These are phyloP conservation scores for Corythaixoides concolor DNA, from an alignment of 2,113 vertebrate species.

Conservation along the genomic window DNA sequence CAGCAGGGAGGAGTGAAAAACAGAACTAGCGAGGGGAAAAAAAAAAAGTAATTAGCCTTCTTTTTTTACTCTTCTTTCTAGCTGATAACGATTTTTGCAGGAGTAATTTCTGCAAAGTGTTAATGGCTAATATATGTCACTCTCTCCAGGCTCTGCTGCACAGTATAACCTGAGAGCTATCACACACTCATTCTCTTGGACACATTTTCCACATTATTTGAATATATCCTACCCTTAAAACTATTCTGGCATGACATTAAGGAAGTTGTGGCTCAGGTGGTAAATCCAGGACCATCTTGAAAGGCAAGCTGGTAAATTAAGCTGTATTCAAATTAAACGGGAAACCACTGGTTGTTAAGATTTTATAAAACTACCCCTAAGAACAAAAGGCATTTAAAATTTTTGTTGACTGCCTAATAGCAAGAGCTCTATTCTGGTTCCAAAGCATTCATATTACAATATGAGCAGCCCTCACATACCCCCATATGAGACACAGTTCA, in stretches of 20 bases:
- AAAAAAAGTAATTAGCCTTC: background rate
- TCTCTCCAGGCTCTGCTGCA: background rate
- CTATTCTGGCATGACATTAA: slow-evolving; percentile 39
- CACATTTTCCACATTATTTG: slow-evolving; percentile 37
- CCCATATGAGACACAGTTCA: background rate
- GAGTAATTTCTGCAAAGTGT: background rate
- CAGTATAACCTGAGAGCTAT: background rate
- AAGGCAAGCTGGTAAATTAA: slow-evolving; percentile 47
- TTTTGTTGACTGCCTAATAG: slow-evolving; percentile 14
- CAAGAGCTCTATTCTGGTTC: background rate
- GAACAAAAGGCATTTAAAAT: slow-evolving; percentile 36
- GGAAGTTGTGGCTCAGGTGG: slow-evolving; percentile 61
- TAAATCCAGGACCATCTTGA: slow-evolving; percentile 54
- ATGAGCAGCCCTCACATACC: background rate
- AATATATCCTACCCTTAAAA: slow-evolving; percentile 28
- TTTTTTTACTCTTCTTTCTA: background rate
- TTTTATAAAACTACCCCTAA: slow-evolving; percentile 24
- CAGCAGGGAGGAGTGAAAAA: background rate
- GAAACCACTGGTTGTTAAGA: slow-evolving; percentile 46
- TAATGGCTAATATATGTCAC: background rate
- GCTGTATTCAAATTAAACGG: slow-evolving; percentile 24
- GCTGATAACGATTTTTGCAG: background rate
- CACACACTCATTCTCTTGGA: background rate
- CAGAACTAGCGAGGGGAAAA: fast-evolving
- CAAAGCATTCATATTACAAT: background rate